These are phyloP conservation scores for Oscheius sp. DNA, from an alignment of 1,140 invertebrate genomes.

Conservation along the genomic window DNA sequence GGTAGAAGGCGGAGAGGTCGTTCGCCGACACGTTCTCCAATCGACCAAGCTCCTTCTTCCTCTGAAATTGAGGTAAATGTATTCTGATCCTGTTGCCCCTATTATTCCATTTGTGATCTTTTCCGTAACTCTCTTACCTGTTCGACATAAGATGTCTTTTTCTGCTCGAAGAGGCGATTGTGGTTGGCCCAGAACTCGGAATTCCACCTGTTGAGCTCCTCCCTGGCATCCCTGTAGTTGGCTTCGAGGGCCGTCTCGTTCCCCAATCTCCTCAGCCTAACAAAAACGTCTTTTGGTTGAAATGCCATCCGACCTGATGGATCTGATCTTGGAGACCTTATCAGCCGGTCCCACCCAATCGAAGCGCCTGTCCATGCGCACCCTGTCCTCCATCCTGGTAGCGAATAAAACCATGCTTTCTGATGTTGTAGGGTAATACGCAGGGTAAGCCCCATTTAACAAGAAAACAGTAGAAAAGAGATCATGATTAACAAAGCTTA, in stretches of 20 bases:
- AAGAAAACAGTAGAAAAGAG: too few relatives aligned
- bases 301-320: conserved; percentile 43
- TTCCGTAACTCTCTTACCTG: conserved; percentile 36
- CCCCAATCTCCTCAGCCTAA: conserved; percentile 47
- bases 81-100: background rate
- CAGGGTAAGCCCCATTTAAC: background rate
- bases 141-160: conserved; percentile 48
- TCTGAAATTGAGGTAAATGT: too few relatives aligned
- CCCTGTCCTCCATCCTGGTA: background rate
- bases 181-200: conserved; percentile 49
- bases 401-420: background rate
- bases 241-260: conserved; percentile 48
- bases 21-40: conserved; percentile 51
- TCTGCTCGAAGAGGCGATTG: conserved; percentile 47
- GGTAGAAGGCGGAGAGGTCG: conserved; percentile 54
- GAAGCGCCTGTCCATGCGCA: conserved; percentile 47
- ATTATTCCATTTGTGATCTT: background rate
- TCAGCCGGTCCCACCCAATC: conserved; percentile 58
- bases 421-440: background rate
- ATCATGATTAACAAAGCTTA: too few relatives aligned
- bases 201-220: conserved; percentile 53
- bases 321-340: conserved; percentile 48
- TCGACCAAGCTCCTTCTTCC: conserved; percentile 45
- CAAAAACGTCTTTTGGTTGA: background rate
- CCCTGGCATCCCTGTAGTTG: conserved; percentile 43